Conservation (phyloP, 1,140 invertebrate genomes). For the Pogonus chalceus region DNA sequence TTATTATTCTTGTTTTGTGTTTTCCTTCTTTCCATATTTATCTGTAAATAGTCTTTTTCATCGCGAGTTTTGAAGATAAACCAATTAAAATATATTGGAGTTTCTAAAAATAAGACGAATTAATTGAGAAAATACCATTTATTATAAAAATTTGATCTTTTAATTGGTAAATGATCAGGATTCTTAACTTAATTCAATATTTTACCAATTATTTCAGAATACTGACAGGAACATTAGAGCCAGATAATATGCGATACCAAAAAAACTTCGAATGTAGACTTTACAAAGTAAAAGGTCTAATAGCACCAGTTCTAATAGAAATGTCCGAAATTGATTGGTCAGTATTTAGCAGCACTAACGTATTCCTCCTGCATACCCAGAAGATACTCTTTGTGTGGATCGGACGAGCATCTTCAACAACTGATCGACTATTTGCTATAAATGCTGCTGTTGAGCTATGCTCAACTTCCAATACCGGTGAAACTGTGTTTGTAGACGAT, state of each 20-base stretch:
- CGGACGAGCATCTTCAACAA: constrained; percentile 57
- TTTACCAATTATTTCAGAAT: no score
- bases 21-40: no score
- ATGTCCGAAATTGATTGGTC: constrained; percentile 62
- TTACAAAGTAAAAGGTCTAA: constrained; percentile 60
- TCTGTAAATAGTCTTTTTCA: no score
- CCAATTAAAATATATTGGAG: no score
- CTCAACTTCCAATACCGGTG: constrained; percentile 33
- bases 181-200: no score
- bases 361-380: constrained; percentile 70
- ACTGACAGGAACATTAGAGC: constrained; percentile 29
- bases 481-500: constrained; percentile 71
- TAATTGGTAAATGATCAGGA: no score
- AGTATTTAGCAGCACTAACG: constrained; percentile 75
- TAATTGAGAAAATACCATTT: no score
- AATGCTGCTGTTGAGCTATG: constrained; percentile 39
- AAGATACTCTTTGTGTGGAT: constrained; percentile 69
- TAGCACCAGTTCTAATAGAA: constrained; percentile 55
- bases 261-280: constrained; percentile 34
- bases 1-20: no score
- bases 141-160: no score
- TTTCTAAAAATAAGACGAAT: no score
- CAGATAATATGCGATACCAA: constrained; percentile 25
- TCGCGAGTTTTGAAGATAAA: no score
- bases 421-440: constrained; percentile 56